Conservation (phyloP, 2,113 vertebrate genomes). For the Etheostoma spectabile region DNA sequence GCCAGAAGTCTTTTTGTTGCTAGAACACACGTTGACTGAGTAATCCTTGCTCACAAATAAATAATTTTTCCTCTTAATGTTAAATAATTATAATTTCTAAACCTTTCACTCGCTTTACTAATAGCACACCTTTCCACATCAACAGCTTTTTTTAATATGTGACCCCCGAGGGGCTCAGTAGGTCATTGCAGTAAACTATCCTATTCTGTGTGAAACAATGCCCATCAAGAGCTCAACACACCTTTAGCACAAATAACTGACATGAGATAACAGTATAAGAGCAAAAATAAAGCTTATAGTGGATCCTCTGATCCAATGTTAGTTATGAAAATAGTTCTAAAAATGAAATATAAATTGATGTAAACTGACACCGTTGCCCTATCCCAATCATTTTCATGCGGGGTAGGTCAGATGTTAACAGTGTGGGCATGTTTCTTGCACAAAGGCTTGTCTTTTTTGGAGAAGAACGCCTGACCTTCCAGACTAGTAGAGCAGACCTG, state of each 20-base stretch:
- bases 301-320: constrained; percentile 38
- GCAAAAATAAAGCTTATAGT: constrained; percentile 31
- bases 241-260: constrained; percentile 41
- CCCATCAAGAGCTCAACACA: constrained; percentile 36
- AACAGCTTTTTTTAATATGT: constrained; percentile 8
- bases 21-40: constrained; percentile 12
- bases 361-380: constrained; percentile 8
- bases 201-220: constrained; percentile 21
- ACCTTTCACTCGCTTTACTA: neutral
- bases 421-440: constrained; percentile 98
- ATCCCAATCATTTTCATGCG: neutral
- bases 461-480: constrained; percentile 97
- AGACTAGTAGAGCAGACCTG: constrained; percentile 92
- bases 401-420: constrained; percentile 88
- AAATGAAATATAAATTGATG: constrained; percentile 22
- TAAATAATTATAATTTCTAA: constrained; percentile 55
- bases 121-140: neutral
- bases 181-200: constrained; percentile 52
- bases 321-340: constrained; percentile 6
- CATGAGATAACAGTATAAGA: constrained; percentile 16
- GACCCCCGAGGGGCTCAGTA: constrained; percentile 46
- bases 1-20: constrained; percentile 13
- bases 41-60: constrained; percentile 54
- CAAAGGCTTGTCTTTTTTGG: constrained; percentile 97
- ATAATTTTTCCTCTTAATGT: constrained; percentile 40